phyloP scores from a whole-genome alignment of 2,113 vertebrate species.

The Spea multiplicata region DNA sequence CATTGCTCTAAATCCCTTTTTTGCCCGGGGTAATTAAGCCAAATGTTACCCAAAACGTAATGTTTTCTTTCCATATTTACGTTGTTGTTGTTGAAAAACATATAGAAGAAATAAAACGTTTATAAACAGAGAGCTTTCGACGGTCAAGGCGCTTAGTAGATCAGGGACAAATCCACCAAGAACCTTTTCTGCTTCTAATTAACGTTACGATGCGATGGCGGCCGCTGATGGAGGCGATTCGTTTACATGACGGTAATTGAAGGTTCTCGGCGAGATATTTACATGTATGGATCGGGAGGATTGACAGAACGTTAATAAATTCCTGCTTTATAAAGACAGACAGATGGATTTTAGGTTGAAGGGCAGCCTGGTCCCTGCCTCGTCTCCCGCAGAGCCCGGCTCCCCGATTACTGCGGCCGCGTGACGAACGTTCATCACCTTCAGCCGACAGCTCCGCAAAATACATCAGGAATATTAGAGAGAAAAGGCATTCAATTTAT shows the following conservation, averaged over 20 bases:
- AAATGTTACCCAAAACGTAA: too few species aligned
- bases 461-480: too few species aligned
- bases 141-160: constrained; percentile 7
- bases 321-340: constrained; percentile 1
- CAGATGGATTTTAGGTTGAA: neutral
- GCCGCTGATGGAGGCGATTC: constrained; percentile 23
- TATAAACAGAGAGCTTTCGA: neutral
- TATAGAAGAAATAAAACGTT: too few species aligned
- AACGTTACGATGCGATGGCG: constrained; percentile 16
- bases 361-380: neutral
- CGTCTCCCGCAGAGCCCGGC: neutral
- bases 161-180: constrained; percentile 9
- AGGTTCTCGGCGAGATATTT: constrained; percentile 14
- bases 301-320: constrained; percentile 29
- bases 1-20: too few species aligned
- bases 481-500: too few species aligned
- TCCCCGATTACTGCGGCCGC: too few species aligned
- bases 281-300: constrained; percentile 11
- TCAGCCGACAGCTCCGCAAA: too few species aligned
- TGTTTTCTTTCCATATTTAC: too few species aligned
- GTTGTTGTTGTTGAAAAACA: too few species aligned
- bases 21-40: too few species aligned
- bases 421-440: too few species aligned
- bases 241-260: constrained; percentile 35
- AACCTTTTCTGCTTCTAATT: constrained; percentile 24